Base-by-base conservation (phyloP, 2,888 invertebrate genomes). In the Apamea crenata region DNA sequence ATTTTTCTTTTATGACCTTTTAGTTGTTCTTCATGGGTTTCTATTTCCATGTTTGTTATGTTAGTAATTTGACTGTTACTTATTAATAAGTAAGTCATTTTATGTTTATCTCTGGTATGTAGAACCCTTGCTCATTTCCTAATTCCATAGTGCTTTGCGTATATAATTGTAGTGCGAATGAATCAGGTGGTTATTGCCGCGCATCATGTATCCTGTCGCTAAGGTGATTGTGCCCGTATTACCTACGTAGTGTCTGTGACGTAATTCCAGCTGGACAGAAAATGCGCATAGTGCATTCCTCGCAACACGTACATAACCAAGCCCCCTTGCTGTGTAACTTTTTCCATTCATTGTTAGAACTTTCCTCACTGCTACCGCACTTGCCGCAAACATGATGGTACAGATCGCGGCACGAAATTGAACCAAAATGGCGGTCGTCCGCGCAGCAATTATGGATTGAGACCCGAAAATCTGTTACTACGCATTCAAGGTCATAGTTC, bases 201-300 rank as follows among this genome's bases (percentile, higher is more conserved):
- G 32, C 32, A 32, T 32, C 32, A 32, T 32, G 32, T 3, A 32
- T 32, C 32, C 32, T 32, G 32, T 32, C 32, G 32, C 32, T 32
- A 32, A 32, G 12, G 47, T 47, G 56, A 59, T 59, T 25, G 12
- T 59, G 56, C 56, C 56, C n/a, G 32, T 65, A 21, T 65, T n/a
- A n/a, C n/a, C n/a, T 32, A 21, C 40, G n/a, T n/a, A 10, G n/a
- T 59, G 59, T 59, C n/a, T 59, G 8, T 59, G 59, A 59, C n/a
- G n/a, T 59, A 25, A n/a, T 59, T 10, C 59, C 59, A 59, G 59
- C 59, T 25, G 59, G 63, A 63, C 63, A 63, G 63, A 66, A 40
- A 66, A 66, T 66, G 66, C 66, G 36, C 66, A 66, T 25, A 66
- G 25, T 36, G 66, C 36, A 40, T 66, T 66, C 66, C 66, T 66